A percentile compares a stretch with the other conserved stretches of the same genome.
These are phyloP conservation scores for Hydrozoanthus gracilis DNA, from an alignment of 92 coral and sea anemone genomes.

Conservation along the genomic window DNA sequence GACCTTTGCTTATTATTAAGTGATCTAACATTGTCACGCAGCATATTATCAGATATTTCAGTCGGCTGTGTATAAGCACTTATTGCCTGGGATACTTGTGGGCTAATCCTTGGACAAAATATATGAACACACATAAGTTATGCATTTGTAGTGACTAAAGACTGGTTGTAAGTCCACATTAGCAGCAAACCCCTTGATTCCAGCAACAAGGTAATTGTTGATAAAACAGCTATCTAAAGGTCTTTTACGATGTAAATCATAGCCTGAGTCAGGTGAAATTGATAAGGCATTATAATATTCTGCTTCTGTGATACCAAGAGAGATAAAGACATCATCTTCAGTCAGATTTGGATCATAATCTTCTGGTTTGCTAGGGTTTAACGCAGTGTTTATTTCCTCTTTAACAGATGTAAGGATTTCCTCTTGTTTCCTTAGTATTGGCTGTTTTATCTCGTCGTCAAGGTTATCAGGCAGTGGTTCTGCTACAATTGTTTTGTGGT, in stretches of 20 bases:
- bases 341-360: slow-evolving; percentile 71
- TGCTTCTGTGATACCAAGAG: slow-evolving; percentile 61
- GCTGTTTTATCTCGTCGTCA: slow-evolving; percentile 44
- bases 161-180: too few relatives aligned
- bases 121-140: too few relatives aligned
- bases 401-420: slow-evolving; percentile 65
- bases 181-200: slow-evolving; percentile 34
- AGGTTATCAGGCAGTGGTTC: slow-evolving; percentile 61
- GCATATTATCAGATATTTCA: slow-evolving; percentile 57
- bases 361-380: slow-evolving; percentile 61
- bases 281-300: slow-evolving; percentile 74
- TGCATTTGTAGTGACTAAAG: too few relatives aligned
- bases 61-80: slow-evolving; percentile 50
- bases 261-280: slow-evolving; percentile 71
- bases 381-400: slow-evolving; percentile 57
- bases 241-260: slow-evolving; percentile 70
- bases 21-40: slow-evolving; percentile 52
- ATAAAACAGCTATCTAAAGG: slow-evolving; percentile 59
- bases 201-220: slow-evolving; percentile 62
- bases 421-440: slow-evolving; percentile 50
- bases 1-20: slow-evolving; percentile 53
- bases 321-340: slow-evolving; percentile 53
- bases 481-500: slow-evolving; percentile 55
- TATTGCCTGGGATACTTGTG: slow-evolving; percentile 50
- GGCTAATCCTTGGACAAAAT: too few relatives aligned